These are phyloP conservation scores for Conus betulinus DNA, from an alignment of 1,140 invertebrate species.

Conservation along the genomic window DNA sequence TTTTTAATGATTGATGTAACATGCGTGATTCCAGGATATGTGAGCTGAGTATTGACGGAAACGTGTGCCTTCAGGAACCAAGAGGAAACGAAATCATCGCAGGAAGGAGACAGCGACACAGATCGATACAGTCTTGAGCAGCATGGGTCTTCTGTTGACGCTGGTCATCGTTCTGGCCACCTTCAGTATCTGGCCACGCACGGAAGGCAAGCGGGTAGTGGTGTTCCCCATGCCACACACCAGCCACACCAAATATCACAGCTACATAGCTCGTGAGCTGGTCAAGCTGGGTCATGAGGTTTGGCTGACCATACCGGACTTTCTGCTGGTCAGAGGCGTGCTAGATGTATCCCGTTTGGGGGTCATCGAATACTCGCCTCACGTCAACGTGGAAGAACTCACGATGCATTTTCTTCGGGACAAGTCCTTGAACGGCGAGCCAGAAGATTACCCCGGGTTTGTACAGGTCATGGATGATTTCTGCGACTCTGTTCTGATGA, in stretches of 20 bases:
- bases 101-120: no score
- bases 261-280: background rate
- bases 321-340: slow-evolving; percentile 60
- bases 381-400: background rate
- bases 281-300: slow-evolving; percentile 2
- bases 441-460: background rate
- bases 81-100: no score
- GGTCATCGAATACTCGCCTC: slow-evolving; percentile 40
- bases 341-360: slow-evolving; percentile 61
- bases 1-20: no score
- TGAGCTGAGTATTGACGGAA: background rate
- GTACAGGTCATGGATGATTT: background rate
- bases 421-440: background rate
- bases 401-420: background rate
- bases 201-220: background rate
- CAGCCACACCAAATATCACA: slow-evolving; percentile 13
- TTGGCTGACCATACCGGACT: slow-evolving; percentile 43
- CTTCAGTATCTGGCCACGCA: background rate
- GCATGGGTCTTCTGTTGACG: background rate
- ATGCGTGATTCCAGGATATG: no score
- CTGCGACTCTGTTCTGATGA: background rate
- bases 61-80: background rate
- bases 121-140: background rate
- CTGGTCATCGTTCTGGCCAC: background rate
- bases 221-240: background rate